Percentiles rank a stretch among this genome's conserved stretches.
Conservation (phyloP, 2,888 invertebrate species). For the Hedya salicella region DNA sequence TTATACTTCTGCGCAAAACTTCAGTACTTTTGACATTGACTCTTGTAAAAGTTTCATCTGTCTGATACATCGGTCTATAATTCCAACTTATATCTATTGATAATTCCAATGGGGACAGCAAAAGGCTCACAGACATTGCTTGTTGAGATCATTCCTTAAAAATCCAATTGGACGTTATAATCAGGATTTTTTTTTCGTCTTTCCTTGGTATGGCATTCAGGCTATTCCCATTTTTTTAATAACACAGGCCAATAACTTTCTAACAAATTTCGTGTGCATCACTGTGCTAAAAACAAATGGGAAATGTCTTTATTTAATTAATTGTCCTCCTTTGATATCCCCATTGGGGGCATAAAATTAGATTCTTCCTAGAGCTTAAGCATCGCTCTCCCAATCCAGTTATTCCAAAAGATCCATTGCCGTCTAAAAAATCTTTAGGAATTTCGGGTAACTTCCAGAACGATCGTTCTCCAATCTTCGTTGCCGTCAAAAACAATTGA, state of each 20-base stretch:
- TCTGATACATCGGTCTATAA: conserved; percentile 10
- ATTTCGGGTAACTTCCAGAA: conserved; percentile 7
- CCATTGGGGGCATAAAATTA: not conserved
- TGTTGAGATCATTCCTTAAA: conserved; percentile 11
- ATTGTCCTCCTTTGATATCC: conserved; percentile 6
- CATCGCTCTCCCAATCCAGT: not conserved
- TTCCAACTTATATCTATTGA: not conserved
- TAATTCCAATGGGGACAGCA: conserved; percentile 13
- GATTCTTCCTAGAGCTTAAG: not conserved
- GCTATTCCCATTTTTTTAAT: not conserved
- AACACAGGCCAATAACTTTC: not conserved
- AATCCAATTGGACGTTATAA: not conserved
- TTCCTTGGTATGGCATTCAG: not conserved
- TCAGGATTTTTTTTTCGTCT: no score
- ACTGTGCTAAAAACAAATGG: conserved; percentile 13
- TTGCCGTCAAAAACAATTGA: conserved; percentile 34
- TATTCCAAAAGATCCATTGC: not conserved
- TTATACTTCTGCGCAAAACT: no score
- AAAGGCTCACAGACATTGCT: not conserved
- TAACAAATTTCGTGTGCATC: not conserved
- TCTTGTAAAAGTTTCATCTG: not conserved
- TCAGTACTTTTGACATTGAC: no score
- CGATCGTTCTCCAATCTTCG: not conserved
- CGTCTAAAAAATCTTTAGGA: not conserved
- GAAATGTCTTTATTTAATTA: not conserved